Evolutionary conservation across 2,797 vertebrate species (phyloP).

Genomic region (Pseudomugil gertrudae): DNA sequence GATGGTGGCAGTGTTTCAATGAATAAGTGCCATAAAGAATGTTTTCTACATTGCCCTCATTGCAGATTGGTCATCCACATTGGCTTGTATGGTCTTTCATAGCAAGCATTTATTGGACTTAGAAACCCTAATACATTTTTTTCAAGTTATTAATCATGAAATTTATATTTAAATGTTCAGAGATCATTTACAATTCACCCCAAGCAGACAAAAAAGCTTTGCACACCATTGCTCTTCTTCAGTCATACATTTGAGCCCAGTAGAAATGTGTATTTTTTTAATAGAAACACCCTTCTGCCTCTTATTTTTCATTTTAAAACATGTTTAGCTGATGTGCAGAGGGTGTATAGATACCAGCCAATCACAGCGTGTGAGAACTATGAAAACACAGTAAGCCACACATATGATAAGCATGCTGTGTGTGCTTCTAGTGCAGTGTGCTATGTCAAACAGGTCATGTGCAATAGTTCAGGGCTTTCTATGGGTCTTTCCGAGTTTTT

Average conservation of each 20-base stretch:
- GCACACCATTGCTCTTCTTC: not conserved
- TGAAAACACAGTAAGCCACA: not conserved
- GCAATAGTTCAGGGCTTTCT: not conserved
- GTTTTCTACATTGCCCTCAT: not conserved
- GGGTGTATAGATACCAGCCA: not conserved
- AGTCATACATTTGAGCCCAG: not conserved
- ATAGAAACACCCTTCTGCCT: not conserved
- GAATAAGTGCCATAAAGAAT: not conserved
- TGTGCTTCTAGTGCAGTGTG: not conserved
- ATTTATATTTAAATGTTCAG: not conserved
- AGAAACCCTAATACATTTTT: not conserved
- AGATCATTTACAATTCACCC: not conserved
- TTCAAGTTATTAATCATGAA: not conserved
- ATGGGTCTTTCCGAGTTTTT: not conserved
- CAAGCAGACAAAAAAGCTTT: not conserved
- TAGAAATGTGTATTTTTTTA: not conserved
- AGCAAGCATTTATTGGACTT: not conserved
- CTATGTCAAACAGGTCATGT: not conserved
- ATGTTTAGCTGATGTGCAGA: not conserved
- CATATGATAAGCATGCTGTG: not conserved
- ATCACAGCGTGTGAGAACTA: not conserved
- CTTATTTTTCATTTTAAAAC: not conserved
- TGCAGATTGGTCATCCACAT: not conserved
- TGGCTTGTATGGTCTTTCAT: not conserved
- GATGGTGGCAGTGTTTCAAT: conserved; percentile 8